Evolutionary conservation across 1,140 invertebrate genomes (phyloP).

Genomic region (Eufriesea mexicana): DNA sequence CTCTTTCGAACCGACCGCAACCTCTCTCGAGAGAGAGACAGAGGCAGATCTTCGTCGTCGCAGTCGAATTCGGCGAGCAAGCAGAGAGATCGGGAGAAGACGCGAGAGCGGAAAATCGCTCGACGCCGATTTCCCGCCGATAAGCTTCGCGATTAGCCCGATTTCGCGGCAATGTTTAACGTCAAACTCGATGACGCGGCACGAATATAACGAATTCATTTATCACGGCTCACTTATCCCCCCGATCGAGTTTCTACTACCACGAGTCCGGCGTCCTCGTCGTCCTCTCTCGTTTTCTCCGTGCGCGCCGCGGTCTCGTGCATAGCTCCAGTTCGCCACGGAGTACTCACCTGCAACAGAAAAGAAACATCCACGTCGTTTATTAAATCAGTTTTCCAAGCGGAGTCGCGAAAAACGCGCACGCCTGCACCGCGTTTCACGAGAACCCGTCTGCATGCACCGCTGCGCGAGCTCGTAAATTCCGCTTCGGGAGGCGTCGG

Average conservation of each 20-base stretch:
- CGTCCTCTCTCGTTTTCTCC: neutral
- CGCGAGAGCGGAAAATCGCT: neutral
- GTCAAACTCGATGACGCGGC: conserved; percentile 22
- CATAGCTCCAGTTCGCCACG: conserved; percentile 5
- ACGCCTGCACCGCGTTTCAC: neutral
- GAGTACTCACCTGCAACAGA: conserved; percentile 77
- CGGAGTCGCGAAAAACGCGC: neutral
- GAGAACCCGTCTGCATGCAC: neutral
- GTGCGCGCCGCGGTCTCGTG: conserved; percentile 45
- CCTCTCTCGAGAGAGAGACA: too few relatives aligned
- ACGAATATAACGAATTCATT: conserved; percentile 25
- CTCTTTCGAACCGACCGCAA: too few relatives aligned
- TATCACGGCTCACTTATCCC: conserved; percentile 25
- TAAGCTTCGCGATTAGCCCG: conserved; percentile 3
- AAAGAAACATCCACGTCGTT: conserved; percentile 39
- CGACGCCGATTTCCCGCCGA: neutral
- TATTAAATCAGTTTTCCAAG: conserved; percentile 16
- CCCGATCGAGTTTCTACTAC: conserved; percentile 14
- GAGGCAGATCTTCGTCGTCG: neutral
- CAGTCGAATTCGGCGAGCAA: neutral
- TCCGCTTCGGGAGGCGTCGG: neutral
- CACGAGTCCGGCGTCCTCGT: too few relatives aligned
- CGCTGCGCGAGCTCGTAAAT: neutral
- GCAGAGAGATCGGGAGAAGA: neutral
- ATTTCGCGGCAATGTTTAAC: conserved; percentile 16